Evolutionary conservation across 1,140 invertebrate genomes (phyloP).

Genomic region (Drosophila nigromelanica): DNA sequence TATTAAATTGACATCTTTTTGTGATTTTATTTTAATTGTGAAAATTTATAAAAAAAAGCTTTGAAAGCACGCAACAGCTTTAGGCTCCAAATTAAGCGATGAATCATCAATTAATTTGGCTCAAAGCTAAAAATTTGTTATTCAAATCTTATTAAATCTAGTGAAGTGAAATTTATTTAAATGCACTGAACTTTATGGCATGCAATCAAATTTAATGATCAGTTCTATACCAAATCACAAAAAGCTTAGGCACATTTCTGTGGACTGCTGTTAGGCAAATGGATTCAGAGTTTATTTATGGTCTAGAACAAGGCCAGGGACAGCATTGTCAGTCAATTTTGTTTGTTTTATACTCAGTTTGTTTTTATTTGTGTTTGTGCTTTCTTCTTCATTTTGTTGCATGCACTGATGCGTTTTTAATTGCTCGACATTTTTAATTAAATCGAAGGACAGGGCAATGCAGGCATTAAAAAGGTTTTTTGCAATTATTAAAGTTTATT

Average conservation of each 20-base stretch:
- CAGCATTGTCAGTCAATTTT: neutral
- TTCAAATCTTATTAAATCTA: too few species aligned
- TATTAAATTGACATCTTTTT: too few species aligned
- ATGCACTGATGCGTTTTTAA: constrained; percentile 68
- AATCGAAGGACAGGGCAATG: constrained; percentile 19
- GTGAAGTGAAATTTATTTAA: neutral
- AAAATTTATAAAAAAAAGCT: too few species aligned
- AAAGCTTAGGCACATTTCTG: neutral
- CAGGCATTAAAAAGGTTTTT: neutral
- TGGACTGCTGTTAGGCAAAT: neutral
- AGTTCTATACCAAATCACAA: neutral
- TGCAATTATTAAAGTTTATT: constrained; percentile 57
- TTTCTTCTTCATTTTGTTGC: neutral
- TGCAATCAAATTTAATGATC: constrained; percentile 5
- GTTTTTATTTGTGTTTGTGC: neutral
- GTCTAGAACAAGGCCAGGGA: neutral
- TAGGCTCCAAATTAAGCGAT: too few species aligned
- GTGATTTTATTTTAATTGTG: too few species aligned
- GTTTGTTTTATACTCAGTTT: neutral
- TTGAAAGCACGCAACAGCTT: too few species aligned
- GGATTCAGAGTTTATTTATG: neutral
- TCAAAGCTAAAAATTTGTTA: too few species aligned
- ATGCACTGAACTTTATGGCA: neutral
- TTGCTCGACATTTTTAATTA: constrained; percentile 69
- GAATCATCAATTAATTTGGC: neutral